Percentiles rank a stretch among this genome's conserved stretches.
Conservation (phyloP, 1,140 invertebrate genomes). For the Diachasmimorpha longicaudata region DNA sequence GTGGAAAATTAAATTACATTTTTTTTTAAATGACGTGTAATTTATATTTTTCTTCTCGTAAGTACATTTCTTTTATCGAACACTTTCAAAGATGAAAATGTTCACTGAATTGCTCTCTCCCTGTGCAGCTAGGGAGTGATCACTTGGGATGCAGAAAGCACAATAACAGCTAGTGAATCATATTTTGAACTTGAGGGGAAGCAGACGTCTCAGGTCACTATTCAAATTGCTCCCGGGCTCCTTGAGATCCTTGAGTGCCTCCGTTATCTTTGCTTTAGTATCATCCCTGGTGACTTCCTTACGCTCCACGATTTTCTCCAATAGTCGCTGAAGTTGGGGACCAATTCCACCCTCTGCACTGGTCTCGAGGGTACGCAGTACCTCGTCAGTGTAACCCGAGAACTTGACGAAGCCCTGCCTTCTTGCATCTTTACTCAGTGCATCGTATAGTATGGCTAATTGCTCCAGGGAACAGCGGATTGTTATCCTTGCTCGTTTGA, state of each 20-base stretch:
- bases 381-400: constrained; percentile 49
- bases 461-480: constrained; percentile 44
- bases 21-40: no score
- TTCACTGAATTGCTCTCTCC: no score
- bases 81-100: no score
- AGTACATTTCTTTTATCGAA: no score
- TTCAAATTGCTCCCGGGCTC: constrained; percentile 46
- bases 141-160: background rate
- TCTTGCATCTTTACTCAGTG: constrained; percentile 53
- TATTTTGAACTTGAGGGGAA: constrained; percentile 45
- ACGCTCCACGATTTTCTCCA: constrained; percentile 44
- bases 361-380: constrained; percentile 42
- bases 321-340: constrained; percentile 45
- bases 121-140: no score
- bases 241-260: constrained; percentile 37
- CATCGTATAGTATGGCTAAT: constrained; percentile 50
- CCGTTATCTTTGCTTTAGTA: constrained; percentile 37
- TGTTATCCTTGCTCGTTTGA: constrained; percentile 43
- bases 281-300: constrained; percentile 54
- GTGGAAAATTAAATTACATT: no score
- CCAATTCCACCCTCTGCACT: constrained; percentile 48
- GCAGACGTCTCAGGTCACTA: constrained; percentile 45
- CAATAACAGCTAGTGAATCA: constrained; percentile 19
- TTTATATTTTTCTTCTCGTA: no score
- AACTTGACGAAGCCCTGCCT: constrained; percentile 53